Evolutionary conservation across 1,140 invertebrate genomes (phyloP), one percentile per base, ranked within the genome.

Genomic region (Nephotettix cincticeps): DNA sequence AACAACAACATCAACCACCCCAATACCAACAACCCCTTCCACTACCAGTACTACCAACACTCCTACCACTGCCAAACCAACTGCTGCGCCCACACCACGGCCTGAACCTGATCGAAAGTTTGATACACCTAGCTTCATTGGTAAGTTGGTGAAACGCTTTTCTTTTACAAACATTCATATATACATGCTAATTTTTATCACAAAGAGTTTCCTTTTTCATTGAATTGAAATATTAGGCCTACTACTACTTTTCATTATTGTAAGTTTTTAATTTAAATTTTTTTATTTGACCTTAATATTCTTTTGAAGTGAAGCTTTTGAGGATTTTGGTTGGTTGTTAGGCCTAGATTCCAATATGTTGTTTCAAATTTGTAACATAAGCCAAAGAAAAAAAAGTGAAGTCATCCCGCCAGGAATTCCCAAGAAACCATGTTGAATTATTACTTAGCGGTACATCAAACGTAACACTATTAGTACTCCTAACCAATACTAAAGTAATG

Each of bases 121-220:
- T 78, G 88, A 90, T 80, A 87, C 86, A 3, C 83, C 88, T 19
- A 90, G 89, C 75, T 91, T 91, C 79, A 84, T 91, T 70, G 81
- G 81, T 82, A 77, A 61, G 56, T 28, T 61, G 47, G 19, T 19
- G 4, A 11, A 11, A 51, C 21, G 36, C 47, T n/a, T 27, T 28
- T 9, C 11, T 27, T 13, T 25, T 45, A 19, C 3, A 2, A 0
- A 13, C 23, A 21, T 71, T 45, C 14, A 0, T 17, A 11, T 29
- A 23, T 68, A n/a, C 14, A 68, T n/a, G n/a, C 17, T 66, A 6
- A 17, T 56, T 56, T 67, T 17, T 2, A 66, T 29, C 36, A 40
- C 36, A 17, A 6, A 17, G 36, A 9, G 17, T 9, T 40, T 9
- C 36, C 17, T 6, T 17, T 9, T 40, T 17, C 36, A 17, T 17